Percentiles rank a stretch among this genome's conserved stretches.
phyloP scores from a whole-genome alignment of 2,113 vertebrate genomes.

The Canis aureus region DNA sequence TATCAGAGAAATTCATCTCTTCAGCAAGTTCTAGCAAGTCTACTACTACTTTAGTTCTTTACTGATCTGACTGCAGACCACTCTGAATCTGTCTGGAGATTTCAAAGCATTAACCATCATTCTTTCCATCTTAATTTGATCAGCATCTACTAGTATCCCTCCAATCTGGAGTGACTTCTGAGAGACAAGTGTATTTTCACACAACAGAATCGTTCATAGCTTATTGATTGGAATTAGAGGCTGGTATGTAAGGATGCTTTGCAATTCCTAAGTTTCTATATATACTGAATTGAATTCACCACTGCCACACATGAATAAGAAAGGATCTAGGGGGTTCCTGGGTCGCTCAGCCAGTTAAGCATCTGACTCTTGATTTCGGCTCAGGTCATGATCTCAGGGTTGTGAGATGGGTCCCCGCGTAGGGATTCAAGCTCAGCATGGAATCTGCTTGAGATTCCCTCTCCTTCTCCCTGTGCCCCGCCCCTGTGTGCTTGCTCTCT shows the following conservation, averaged over 20 bases:
- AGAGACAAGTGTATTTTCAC: background rate
- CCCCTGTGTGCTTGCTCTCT: background rate
- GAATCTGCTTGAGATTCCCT: background rate
- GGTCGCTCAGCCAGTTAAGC: background rate
- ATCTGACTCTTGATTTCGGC: background rate
- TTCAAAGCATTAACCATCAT: too few species aligned
- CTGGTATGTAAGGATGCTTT: background rate
- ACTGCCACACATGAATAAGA: background rate
- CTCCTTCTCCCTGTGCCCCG: background rate
- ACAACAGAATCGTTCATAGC: background rate
- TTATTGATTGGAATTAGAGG: background rate
- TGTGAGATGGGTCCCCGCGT: background rate
- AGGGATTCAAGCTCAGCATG: background rate
- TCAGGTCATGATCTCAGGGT: background rate
- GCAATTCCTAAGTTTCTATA: background rate
- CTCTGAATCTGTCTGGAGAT: too few species aligned
- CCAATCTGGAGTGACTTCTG: background rate
- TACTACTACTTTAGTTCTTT: too few species aligned
- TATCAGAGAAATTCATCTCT: too few species aligned
- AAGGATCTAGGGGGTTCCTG: background rate
- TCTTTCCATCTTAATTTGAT: too few species aligned
- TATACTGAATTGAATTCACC: background rate
- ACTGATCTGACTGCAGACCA: too few species aligned
- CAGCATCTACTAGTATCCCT: background rate
- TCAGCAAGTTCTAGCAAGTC: too few species aligned